phyloP scores from a whole-genome alignment of 2,113 vertebrate species.

The Phaethon lepturus region DNA sequence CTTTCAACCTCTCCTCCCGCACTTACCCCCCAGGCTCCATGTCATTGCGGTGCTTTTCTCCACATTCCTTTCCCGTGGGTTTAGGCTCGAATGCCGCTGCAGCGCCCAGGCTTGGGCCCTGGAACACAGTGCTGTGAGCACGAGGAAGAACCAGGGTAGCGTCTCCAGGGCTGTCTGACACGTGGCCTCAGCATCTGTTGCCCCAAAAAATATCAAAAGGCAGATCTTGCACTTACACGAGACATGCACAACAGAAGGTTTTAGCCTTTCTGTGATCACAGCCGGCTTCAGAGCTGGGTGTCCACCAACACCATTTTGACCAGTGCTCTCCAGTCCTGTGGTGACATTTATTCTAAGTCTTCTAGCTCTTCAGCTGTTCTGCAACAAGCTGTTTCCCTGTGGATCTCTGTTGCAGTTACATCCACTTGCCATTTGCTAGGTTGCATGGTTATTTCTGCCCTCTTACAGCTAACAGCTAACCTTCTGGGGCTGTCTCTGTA shows the following conservation, averaged over 20 bases:
- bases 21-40: neutral
- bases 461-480: neutral
- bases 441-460: neutral
- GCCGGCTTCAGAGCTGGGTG: neutral
- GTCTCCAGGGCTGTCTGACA: constrained; percentile 33
- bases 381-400: neutral
- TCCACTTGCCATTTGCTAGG: neutral
- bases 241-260: neutral
- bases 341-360: neutral
- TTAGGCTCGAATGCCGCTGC: neutral
- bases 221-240: neutral
- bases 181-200: constrained; percentile 9
- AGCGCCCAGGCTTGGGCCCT: neutral
- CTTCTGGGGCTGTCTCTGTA: neutral
- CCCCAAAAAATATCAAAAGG: constrained; percentile 6
- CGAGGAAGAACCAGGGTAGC: neutral
- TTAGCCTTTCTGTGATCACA: neutral
- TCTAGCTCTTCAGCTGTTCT: neutral
- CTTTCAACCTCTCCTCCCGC: neutral
- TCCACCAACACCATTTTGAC: neutral
- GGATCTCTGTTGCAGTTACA: neutral
- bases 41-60: neutral
- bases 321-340: neutral
- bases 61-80: constrained; percentile 12
- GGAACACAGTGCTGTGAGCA: neutral